Percentiles rank a stretch among this genome's conserved stretches.
Evolutionary conservation across 1,140 invertebrate species (phyloP).

Genomic region (Bathynomus jamesi): DNA sequence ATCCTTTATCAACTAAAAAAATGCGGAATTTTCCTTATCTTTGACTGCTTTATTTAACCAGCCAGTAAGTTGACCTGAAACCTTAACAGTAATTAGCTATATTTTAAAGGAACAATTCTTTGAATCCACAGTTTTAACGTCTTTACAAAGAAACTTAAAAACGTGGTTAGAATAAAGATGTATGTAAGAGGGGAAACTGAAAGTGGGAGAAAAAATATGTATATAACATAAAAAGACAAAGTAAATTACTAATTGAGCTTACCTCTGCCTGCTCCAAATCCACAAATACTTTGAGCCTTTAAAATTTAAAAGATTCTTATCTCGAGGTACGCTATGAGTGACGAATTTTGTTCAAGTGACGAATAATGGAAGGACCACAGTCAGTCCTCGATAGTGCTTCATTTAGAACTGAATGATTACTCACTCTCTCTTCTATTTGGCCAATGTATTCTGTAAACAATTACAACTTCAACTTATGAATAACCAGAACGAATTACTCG

Average conservation of each 20-base stretch:
- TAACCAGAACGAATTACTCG: too few relatives aligned
- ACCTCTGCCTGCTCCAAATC: not conserved
- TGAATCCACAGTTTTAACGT: not conserved
- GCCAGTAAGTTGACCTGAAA: constrained; percentile 60
- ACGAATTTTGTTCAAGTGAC: not conserved
- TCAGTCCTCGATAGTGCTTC: not conserved
- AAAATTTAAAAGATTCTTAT: not conserved
- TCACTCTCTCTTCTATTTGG: not conserved
- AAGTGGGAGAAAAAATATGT: not conserved
- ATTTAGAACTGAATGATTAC: not conserved
- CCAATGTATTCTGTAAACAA: not conserved
- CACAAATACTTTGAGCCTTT: not conserved
- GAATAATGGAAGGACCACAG: not conserved
- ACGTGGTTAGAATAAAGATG: not conserved
- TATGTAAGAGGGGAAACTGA: not conserved
- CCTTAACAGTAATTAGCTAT: not conserved
- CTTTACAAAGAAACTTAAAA: not conserved
- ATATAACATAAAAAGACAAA: not conserved
- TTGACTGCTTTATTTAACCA: constrained; percentile 58
- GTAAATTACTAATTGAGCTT: not conserved
- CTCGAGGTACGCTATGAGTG: not conserved
- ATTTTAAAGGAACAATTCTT: not conserved
- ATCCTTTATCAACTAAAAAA: constrained; percentile 68
- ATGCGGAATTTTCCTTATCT: constrained; percentile 46
- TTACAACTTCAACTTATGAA: not conserved